Percentiles rank a stretch among this genome's conserved stretches.
Evolutionary conservation across 2,888 invertebrate species (phyloP).

Genomic region (Dysmachus trigonus): DNA sequence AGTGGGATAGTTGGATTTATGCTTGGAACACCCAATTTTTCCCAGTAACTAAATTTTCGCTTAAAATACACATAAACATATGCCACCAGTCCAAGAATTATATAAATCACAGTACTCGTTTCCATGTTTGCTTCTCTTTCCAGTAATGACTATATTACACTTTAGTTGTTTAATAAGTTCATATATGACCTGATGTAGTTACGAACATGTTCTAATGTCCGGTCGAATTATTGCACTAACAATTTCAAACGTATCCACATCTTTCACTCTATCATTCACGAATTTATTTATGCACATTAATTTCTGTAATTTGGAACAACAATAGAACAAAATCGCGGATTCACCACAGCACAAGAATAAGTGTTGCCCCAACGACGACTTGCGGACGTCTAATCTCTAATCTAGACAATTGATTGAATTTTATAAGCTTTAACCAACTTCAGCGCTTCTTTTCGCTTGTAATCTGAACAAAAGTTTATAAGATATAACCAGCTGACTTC

Average conservation of each 20-base stretch:
- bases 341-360: neutral
- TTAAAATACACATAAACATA: neutral
- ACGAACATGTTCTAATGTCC: too few species aligned
- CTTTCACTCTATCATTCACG: neutral
- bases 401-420: neutral
- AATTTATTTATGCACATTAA: neutral
- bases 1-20: slow-evolving; percentile 52
- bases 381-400: neutral
- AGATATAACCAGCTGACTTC: too few species aligned
- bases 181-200: too few species aligned
- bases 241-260: neutral
- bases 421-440: neutral
- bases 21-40: slow-evolving; percentile 53
- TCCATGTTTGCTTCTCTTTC: neutral
- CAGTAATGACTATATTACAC: neutral
- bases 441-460: too few species aligned
- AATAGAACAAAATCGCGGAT: neutral
- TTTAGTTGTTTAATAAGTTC: neutral
- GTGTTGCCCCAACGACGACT: neutral
- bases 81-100: neutral
- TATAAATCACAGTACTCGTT: neutral
- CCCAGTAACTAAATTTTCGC: slow-evolving; percentile 51
- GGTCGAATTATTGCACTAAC: too few species aligned
- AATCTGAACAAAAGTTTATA: too few species aligned
- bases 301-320: neutral